phyloP scores from a whole-genome alignment of 30 jellyfish, hydroid and myxozoan genomes.

The Cassiopea xamachana region DNA sequence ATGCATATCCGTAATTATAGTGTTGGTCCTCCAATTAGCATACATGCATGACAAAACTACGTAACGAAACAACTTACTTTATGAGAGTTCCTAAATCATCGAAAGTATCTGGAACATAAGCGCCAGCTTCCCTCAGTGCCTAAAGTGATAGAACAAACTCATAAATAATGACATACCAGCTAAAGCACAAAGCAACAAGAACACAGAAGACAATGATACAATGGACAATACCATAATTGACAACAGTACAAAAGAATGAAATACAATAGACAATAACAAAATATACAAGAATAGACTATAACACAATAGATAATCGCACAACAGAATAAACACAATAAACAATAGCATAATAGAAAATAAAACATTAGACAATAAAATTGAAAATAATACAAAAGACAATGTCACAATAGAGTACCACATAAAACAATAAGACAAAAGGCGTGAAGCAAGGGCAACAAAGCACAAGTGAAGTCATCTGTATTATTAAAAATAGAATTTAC shows the following conservation, averaged over 20 bases:
- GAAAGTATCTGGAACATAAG: slow-evolving; percentile 93
- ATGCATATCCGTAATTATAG: too few relatives aligned
- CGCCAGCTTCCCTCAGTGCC: slow-evolving; percentile 95
- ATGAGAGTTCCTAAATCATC: slow-evolving; percentile 89
- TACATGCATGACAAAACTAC: too few relatives aligned
- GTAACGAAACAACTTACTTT: slow-evolving; percentile 59
- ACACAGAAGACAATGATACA: neutral
- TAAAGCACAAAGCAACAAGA: neutral
- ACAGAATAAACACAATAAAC: neutral
- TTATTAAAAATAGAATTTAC: too few relatives aligned
- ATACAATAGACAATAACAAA: neutral
- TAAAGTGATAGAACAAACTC: neutral
- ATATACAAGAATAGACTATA: too few relatives aligned
- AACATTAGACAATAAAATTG: neutral
- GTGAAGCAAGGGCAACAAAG: too few relatives aligned
- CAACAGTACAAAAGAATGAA: neutral
- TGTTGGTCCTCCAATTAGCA: too few relatives aligned
- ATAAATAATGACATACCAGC: neutral
- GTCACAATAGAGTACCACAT: too few relatives aligned
- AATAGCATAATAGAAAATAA: neutral
- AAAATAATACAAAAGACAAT: too few relatives aligned
- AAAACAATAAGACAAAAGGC: too few relatives aligned
- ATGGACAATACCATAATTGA: neutral
- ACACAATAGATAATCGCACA: neutral
- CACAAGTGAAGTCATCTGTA: too few relatives aligned